phyloP scores from a whole-genome alignment of 2,797 vertebrate genomes.

The Caiman crocodilus region DNA sequence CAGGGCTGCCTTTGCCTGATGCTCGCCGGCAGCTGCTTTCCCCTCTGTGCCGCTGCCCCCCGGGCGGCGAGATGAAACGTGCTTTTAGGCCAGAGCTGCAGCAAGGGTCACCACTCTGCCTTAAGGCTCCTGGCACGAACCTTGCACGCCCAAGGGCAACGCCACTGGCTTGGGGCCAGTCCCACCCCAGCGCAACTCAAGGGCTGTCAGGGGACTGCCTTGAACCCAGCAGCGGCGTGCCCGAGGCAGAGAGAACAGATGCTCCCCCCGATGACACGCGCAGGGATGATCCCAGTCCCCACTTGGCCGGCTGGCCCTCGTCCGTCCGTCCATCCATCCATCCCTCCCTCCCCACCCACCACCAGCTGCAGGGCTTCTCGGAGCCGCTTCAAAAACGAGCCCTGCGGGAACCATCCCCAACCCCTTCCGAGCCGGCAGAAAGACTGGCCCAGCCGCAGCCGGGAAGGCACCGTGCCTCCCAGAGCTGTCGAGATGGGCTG shows the following conservation, averaged over 20 bases:
- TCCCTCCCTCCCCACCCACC: background rate
- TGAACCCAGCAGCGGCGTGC: too few relatives aligned
- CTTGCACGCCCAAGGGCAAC: background rate
- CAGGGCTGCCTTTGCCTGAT: background rate
- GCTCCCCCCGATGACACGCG: too few relatives aligned
- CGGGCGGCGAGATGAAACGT: background rate
- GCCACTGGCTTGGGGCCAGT: background rate
- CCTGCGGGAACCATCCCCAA: background rate
- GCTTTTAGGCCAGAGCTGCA: background rate
- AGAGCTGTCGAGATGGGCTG: background rate
- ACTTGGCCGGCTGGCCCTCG: background rate
- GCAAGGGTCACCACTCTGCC: background rate
- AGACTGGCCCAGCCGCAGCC: background rate
- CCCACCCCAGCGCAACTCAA: background rate
- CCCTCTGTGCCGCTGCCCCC: background rate
- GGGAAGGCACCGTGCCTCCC: background rate
- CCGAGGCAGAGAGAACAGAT: too few relatives aligned
- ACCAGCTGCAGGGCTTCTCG: background rate
- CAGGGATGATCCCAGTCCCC: background rate
- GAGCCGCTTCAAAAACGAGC: background rate
- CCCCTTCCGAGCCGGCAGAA: background rate
- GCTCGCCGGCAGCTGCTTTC: too few relatives aligned
- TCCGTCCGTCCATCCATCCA: background rate
- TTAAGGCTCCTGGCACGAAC: too few relatives aligned
- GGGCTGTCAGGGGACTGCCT: background rate